These are phyloP conservation scores for Rhinophrynus dorsalis DNA, from an alignment of 2,797 vertebrate species.

Conservation along the genomic window DNA sequence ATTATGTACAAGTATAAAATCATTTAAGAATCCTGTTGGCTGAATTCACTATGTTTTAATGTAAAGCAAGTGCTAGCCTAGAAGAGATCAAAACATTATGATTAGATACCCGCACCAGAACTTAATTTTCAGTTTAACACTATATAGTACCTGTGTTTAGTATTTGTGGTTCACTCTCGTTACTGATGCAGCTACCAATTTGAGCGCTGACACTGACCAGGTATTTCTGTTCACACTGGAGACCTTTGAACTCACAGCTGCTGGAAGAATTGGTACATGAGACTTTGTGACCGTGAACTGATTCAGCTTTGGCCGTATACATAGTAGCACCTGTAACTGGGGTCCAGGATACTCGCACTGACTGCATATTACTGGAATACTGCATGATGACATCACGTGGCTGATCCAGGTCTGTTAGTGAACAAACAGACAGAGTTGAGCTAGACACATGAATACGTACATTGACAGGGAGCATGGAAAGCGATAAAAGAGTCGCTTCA, in stretches of 20 bases:
- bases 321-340: conserved; percentile 61
- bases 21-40: too few relatives aligned
- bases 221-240: conserved; percentile 65
- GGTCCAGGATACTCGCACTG: conserved; percentile 59
- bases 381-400: conserved; percentile 58
- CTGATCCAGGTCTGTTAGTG: conserved; percentile 61
- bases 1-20: too few relatives aligned
- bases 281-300: conserved; percentile 39
- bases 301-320: conserved; percentile 59
- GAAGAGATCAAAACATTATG: too few relatives aligned
- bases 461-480: too few relatives aligned
- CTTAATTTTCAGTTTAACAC: too few relatives aligned
- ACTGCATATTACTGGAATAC: conserved; percentile 61
- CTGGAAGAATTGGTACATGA: conserved; percentile 57
- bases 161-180: conserved; percentile 42
- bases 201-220: conserved; percentile 60
- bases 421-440: neutral
- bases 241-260: conserved; percentile 56
- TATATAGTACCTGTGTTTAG: conserved; percentile 70
- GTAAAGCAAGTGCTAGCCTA: too few relatives aligned
- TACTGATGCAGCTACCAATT: conserved; percentile 63
- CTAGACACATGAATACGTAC: too few relatives aligned
- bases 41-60: too few relatives aligned
- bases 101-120: too few relatives aligned
- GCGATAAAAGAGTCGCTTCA: too few relatives aligned